Conservation (phyloP, 2,797 vertebrate genomes). For the Acanthurus tractus region DNA sequence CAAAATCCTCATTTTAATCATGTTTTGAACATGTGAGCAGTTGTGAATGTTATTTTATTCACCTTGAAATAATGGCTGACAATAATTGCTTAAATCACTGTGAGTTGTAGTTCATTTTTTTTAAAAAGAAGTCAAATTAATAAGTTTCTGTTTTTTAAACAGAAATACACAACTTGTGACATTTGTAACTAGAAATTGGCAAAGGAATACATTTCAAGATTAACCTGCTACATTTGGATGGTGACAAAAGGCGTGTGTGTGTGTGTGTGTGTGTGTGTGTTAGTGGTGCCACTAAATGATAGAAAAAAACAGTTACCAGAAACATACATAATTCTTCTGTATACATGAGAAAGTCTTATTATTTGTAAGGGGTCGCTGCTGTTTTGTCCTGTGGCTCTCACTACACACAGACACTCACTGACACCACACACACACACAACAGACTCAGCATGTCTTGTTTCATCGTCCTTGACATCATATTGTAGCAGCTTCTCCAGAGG, state of each 20-base stretch:
- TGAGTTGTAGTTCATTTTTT: constrained; percentile 12
- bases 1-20: background rate
- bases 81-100: background rate
- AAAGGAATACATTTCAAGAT: constrained; percentile 34
- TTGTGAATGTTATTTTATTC: constrained; percentile 11
- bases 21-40: constrained; percentile 13
- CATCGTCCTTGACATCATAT: constrained; percentile 72
- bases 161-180: constrained; percentile 30
- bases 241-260: constrained; percentile 4
- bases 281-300: constrained; percentile 15
- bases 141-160: constrained; percentile 23
- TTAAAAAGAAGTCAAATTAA: constrained; percentile 26
- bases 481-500: constrained; percentile 66
- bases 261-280: background rate
- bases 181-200: constrained; percentile 46
- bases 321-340: constrained; percentile 30
- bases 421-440: constrained; percentile 29
- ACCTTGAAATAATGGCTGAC: constrained; percentile 14
- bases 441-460: constrained; percentile 46
- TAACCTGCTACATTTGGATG: constrained; percentile 10
- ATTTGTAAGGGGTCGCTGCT: constrained; percentile 35
- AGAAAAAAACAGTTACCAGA: constrained; percentile 16
- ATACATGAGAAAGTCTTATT: constrained; percentile 30
- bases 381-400: constrained; percentile 7
- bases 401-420: constrained; percentile 1